phyloP scores from a whole-genome alignment of 2,113 vertebrate genomes.

The Plectropomus leopardus region DNA sequence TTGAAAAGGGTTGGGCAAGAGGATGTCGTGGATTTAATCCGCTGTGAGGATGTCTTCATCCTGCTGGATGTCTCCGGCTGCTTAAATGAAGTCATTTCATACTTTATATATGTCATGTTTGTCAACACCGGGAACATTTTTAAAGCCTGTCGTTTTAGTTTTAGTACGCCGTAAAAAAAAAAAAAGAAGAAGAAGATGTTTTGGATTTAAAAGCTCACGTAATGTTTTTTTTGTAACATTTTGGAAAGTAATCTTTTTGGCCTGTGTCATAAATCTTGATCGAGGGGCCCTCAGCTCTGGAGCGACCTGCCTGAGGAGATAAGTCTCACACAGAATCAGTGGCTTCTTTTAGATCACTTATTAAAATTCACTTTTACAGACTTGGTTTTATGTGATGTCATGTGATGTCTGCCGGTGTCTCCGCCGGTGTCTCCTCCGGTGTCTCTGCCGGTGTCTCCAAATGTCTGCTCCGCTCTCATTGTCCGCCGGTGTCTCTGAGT shows the following conservation, averaged over 20 bases:
- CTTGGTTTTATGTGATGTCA: too few species aligned
- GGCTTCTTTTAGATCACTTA: too few species aligned
- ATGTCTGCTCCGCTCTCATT: too few species aligned
- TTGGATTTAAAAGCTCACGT: slow-evolving; percentile 19
- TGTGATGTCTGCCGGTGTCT: too few species aligned
- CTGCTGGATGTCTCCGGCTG: slow-evolving; percentile 32
- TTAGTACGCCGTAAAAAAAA: neutral
- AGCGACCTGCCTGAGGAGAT: too few species aligned
- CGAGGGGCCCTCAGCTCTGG: too few species aligned
- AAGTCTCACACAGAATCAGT: too few species aligned
- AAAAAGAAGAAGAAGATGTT: too few species aligned
- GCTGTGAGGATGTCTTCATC: slow-evolving; percentile 51
- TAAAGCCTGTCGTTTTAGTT: neutral
- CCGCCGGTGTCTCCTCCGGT: too few species aligned
- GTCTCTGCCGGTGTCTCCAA: too few species aligned
- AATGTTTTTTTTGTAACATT: slow-evolving; percentile 2
- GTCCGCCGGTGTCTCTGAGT: too few species aligned
- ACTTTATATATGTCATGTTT: slow-evolving; percentile 52
- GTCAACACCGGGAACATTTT: slow-evolving; percentile 32
- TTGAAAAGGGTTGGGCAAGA: slow-evolving; percentile 42
- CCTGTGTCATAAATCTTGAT: slow-evolving; percentile 33
- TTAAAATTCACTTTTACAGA: too few species aligned
- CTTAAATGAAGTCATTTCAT: slow-evolving; percentile 56
- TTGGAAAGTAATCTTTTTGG: slow-evolving; percentile 1
- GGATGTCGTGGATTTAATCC: slow-evolving; percentile 56